Evolutionary conservation across 2,888 invertebrate genomes (phyloP).

Genomic region (Anoncus sp.): DNA sequence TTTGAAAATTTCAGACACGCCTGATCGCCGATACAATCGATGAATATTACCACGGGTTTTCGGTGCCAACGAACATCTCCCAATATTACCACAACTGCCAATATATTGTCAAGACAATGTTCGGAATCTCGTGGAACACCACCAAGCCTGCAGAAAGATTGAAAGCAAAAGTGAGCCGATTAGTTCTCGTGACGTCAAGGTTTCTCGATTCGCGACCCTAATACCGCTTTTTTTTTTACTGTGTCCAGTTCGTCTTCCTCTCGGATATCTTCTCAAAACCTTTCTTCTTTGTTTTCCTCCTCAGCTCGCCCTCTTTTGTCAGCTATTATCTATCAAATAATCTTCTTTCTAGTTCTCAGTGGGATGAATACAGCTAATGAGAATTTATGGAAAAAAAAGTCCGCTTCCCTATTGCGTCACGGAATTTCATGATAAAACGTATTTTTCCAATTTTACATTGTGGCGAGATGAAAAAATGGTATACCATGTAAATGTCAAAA

Average conservation of each 20-base stretch:
- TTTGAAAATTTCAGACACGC: background rate
- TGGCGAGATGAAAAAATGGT: background rate
- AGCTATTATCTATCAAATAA: conserved; percentile 2
- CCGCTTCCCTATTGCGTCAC: background rate
- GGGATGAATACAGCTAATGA: conserved; percentile 19
- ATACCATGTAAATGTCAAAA: conserved; percentile 1
- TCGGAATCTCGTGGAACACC: conserved; percentile 6
- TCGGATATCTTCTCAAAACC: conserved; percentile 8
- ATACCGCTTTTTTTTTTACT: conserved; percentile 29
- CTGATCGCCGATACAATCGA: background rate
- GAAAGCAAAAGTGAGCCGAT: conserved; percentile 63
- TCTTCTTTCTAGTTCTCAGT: conserved; percentile 6
- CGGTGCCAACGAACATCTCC: too few species aligned
- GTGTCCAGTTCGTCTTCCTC: background rate
- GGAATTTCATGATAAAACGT: conserved; percentile 10
- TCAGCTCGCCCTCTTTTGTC: background rate
- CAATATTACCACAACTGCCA: too few species aligned
- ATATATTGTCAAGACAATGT: conserved; percentile 34
- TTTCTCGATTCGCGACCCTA: conserved; percentile 51
- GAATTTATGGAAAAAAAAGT: background rate
- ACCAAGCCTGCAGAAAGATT: conserved; percentile 21
- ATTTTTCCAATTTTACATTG: conserved; percentile 5
- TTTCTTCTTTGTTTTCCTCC: conserved; percentile 19
- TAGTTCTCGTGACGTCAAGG: conserved; percentile 51
- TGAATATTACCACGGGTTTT: background rate